These are phyloP conservation scores for Salvelinus fontinalis DNA, from an alignment of 2,113 vertebrate species.

Conservation along the genomic window DNA sequence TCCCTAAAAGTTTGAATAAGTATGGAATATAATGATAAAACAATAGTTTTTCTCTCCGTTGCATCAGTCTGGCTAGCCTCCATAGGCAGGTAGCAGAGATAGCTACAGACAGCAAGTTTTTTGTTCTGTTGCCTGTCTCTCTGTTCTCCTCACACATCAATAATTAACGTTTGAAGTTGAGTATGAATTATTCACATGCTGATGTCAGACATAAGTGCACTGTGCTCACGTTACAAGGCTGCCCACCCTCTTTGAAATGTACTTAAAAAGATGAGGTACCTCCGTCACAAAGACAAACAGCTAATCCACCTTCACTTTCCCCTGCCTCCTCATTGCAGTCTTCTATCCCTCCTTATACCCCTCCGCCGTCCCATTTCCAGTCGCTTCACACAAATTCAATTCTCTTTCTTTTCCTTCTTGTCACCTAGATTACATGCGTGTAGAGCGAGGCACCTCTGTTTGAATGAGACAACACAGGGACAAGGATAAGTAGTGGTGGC, in stretches of 20 bases:
- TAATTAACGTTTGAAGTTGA: conserved; percentile 73
- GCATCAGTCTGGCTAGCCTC: conserved; percentile 59
- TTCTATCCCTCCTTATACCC: conserved; percentile 31
- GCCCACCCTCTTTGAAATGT: conserved; percentile 47
- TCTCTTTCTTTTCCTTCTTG: conserved; percentile 66
- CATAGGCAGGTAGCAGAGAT: not conserved
- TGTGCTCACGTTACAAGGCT: conserved; percentile 39
- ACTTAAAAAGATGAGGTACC: conserved; percentile 26
- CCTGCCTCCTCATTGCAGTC: conserved; percentile 27
- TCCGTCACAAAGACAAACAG: conserved; percentile 5
- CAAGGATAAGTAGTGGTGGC: conserved; percentile 71
- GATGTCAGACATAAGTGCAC: conserved; percentile 63
- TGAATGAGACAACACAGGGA: conserved; percentile 72
- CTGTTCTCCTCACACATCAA: conserved; percentile 70
- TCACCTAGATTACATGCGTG: conserved; percentile 75
- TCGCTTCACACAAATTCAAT: conserved; percentile 60
- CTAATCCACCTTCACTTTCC: conserved; percentile 14
- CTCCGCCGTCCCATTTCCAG: conserved; percentile 55
- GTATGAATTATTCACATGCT: conserved; percentile 74
- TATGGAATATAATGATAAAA: conserved; percentile 61
- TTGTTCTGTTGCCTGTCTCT: conserved; percentile 49
- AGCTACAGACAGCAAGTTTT: conserved; percentile 38
- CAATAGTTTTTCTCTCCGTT: conserved; percentile 56
- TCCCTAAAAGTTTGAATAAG: not conserved
- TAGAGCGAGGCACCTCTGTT: conserved; percentile 66